Conservation (phyloP, 2,888 invertebrate genomes). For the Cephus sareptanus region DNA sequence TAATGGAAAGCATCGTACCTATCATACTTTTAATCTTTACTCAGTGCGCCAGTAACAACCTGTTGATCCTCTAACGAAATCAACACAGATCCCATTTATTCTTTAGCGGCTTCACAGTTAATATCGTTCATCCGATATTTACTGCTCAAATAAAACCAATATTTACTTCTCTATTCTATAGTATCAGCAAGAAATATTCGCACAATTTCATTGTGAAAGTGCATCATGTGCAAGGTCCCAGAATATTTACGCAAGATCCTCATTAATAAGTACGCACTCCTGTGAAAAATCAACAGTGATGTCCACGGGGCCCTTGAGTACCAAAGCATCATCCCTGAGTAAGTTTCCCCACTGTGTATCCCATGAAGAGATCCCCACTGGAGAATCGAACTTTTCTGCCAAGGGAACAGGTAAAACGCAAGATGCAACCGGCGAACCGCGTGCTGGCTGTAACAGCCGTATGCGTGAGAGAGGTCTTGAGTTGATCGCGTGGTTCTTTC, state of each 20-base stretch:
- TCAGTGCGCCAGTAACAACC: not conserved
- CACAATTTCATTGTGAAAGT: not conserved
- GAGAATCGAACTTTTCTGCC: not conserved
- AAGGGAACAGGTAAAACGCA: not conserved
- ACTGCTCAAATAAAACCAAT: not conserved
- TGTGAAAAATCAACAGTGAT: not conserved
- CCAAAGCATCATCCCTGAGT: not conserved
- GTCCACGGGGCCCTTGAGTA: not conserved
- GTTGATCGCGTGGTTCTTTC: not conserved
- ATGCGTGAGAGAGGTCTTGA: conserved; percentile 1
- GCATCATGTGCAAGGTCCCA: not conserved
- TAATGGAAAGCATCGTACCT: not conserved
- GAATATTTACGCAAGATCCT: not conserved
- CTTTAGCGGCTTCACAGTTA: not conserved
- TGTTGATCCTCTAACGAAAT: not conserved
- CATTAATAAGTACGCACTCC: not conserved
- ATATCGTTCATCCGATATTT: not conserved
- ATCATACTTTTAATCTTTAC: not conserved
- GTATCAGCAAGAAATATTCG: not conserved
- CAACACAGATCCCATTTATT: not conserved
- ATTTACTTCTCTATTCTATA: not conserved
- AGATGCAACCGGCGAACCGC: conserved; percentile 3
- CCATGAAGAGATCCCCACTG: not conserved
- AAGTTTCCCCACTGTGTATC: not conserved
- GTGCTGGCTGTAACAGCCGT: not conserved